A percentile compares a stretch with the other conserved stretches of the same genome.
Evolutionary conservation across 2,888 invertebrate species (phyloP).

Genomic region (Harpalus rubripes): DNA sequence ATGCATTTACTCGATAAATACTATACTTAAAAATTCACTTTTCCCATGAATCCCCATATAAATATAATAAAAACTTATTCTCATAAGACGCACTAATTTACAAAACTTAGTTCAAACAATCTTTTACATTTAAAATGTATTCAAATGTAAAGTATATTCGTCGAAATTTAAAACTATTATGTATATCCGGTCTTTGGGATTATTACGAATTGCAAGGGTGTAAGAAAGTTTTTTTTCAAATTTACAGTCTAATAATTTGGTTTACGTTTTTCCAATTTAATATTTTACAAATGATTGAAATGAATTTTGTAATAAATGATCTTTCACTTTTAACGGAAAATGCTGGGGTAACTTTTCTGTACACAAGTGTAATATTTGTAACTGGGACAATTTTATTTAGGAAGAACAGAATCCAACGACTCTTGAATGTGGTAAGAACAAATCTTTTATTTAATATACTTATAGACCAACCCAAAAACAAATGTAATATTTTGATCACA

Average conservation of each 20-base stretch:
- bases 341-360: not conserved
- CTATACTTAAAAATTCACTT: too few relatives aligned
- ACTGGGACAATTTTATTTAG: slow-evolving; percentile 20
- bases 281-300: slow-evolving; percentile 30
- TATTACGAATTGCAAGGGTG: slow-evolving; percentile 3
- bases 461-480: too few relatives aligned
- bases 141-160: slow-evolving; percentile 26
- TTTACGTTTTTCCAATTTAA: not conserved
- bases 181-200: slow-evolving; percentile 38
- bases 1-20: too few relatives aligned
- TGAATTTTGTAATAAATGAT: slow-evolving; percentile 1
- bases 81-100: too few relatives aligned
- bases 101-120: too few relatives aligned
- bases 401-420: slow-evolving; percentile 3
- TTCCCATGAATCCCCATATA: too few relatives aligned
- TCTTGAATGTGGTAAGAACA: slow-evolving; percentile 15
- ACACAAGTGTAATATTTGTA: not conserved
- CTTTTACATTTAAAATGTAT: too few relatives aligned
- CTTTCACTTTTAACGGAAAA: slow-evolving; percentile 45
- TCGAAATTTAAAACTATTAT: slow-evolving; percentile 15
- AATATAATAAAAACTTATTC: too few relatives aligned
- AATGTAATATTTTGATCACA: too few relatives aligned
- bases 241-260: slow-evolving; percentile 16
- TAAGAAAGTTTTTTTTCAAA: slow-evolving; percentile 18
- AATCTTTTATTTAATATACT: not conserved